Percentiles rank a stretch among this genome's conserved stretches.
Conservation (phyloP, 2,113 vertebrate species). For the Myotis davidii region DNA sequence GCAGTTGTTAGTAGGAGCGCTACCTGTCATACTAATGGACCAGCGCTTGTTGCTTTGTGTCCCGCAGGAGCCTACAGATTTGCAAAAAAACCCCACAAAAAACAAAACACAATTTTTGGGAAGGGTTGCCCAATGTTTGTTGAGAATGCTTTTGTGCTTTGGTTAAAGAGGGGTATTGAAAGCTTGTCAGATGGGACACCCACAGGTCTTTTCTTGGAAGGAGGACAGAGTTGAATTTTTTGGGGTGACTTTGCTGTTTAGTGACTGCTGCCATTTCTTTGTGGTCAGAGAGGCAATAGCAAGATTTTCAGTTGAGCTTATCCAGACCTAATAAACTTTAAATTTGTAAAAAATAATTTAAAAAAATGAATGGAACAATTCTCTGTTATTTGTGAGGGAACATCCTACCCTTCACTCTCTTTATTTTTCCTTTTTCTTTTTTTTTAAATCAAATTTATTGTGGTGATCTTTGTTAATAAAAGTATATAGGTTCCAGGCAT, state of each 20-base stretch:
- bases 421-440: neutral
- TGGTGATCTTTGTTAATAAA: neutral
- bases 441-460: neutral
- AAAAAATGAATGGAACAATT: neutral
- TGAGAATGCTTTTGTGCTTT: constrained; percentile 67
- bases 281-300: neutral
- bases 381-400: neutral
- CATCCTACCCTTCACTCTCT: neutral
- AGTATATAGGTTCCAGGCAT: neutral
- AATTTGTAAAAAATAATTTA: neutral
- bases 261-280: neutral
- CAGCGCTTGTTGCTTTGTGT: constrained; percentile 74
- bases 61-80: constrained; percentile 75
- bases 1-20: constrained; percentile 89
- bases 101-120: constrained; percentile 58
- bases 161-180: neutral
- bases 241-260: neutral
- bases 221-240: neutral
- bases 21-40: constrained; percentile 90
- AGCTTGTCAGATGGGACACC: neutral
- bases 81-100: constrained; percentile 70
- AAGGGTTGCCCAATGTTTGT: constrained; percentile 61
- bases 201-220: neutral
- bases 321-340: neutral
- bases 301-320: neutral